Evolutionary conservation across 2,888 invertebrate species (phyloP).

Genomic region (Druceiella hillmani): DNA sequence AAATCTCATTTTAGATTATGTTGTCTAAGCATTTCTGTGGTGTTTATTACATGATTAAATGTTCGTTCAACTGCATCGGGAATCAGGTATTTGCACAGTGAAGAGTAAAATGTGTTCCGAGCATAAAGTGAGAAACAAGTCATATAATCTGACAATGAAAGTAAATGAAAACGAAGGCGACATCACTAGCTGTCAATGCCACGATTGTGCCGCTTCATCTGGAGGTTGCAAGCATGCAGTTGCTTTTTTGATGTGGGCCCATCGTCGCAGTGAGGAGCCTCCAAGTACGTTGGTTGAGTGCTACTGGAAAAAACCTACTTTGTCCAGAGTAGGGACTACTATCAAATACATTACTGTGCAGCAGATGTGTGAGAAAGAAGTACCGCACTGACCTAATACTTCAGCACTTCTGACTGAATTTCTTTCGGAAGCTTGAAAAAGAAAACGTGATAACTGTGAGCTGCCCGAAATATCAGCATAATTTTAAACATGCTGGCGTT

Average conservation of each 20-base stretch:
- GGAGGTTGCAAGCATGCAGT: conserved; percentile 10
- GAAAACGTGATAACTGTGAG: no score
- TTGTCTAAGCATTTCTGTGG: neutral
- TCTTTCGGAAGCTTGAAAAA: no score
- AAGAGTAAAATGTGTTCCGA: neutral
- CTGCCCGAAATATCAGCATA: no score
- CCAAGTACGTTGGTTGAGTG: conserved; percentile 8
- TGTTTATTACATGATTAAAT: neutral
- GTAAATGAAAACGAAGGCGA: conserved; percentile 2
- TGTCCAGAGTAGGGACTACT: conserved; percentile 8
- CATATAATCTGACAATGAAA: neutral
- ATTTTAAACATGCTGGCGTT: no score
- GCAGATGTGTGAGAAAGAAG: no score
- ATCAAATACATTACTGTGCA: no score
- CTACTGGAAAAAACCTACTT: conserved; percentile 12
- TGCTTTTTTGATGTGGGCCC: conserved; percentile 11
- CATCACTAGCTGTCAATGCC: conserved; percentile 4
- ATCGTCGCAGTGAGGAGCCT: conserved; percentile 13
- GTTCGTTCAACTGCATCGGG: neutral
- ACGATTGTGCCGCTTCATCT: conserved; percentile 10
- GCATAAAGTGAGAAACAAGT: neutral
- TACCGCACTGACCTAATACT: no score
- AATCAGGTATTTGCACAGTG: conserved; percentile 2
- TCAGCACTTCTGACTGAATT: no score
- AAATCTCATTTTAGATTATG: conserved; percentile 3